A percentile compares a stretch with the other conserved stretches of the same genome.
phyloP scores from a whole-genome alignment of 2,113 vertebrate species.

The Pteronura brasiliensis region DNA sequence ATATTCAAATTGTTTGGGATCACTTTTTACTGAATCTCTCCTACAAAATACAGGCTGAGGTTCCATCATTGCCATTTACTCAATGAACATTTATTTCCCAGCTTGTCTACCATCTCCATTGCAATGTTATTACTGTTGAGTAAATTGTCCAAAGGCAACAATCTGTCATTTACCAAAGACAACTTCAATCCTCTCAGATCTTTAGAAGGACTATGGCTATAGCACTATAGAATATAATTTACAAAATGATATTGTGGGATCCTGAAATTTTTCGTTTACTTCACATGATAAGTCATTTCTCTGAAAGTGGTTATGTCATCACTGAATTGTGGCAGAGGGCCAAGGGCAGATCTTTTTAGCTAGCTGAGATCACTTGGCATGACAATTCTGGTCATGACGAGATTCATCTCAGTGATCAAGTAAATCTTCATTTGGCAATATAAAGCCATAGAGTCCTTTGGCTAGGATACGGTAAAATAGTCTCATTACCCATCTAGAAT shows the following conservation, averaged over 20 bases:
- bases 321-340: background rate
- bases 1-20: background rate
- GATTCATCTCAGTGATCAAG: background rate
- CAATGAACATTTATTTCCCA: conserved; percentile 37
- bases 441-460: background rate
- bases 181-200: background rate
- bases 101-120: background rate
- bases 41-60: background rate
- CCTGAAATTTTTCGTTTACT: background rate
- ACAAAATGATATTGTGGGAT: conserved; percentile 13
- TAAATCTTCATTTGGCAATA: background rate
- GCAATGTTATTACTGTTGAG: conserved; percentile 29
- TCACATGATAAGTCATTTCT: conserved; percentile 28
- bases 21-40: background rate
- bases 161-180: conserved; percentile 49
- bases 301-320: conserved; percentile 39
- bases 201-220: background rate
- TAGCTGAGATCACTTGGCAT: background rate
- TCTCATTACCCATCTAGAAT: background rate
- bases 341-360: background rate
- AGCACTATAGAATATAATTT: conserved; percentile 48
- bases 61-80: conserved; percentile 44
- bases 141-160: conserved; percentile 34
- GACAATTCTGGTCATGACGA: background rate
- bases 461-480: background rate